phyloP scores from a whole-genome alignment of 2,797 vertebrate genomes.

The Neosalanx taihuensis region DNA sequence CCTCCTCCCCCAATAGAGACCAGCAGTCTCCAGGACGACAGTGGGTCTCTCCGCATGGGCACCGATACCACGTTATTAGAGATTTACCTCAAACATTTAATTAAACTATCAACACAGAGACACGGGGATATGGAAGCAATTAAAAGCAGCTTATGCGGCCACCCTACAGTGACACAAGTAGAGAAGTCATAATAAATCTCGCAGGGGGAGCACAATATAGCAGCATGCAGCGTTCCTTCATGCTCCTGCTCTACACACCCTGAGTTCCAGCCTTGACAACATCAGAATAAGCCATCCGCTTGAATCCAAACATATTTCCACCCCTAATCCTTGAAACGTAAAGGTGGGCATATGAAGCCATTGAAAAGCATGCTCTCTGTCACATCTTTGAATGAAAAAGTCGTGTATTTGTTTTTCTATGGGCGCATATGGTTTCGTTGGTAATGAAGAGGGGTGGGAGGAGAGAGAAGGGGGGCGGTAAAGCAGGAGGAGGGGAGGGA shows the following conservation, averaged over 20 bases:
- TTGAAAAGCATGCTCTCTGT: no score
- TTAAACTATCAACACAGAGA: neutral
- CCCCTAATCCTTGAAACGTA: no score
- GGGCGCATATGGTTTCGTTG: no score
- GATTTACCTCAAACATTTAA: neutral
- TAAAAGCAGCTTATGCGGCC: neutral
- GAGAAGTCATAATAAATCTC: constrained; percentile 2
- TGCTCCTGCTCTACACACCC: no score
- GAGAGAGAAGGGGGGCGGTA: neutral
- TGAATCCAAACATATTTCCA: no score
- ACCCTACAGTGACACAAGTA: constrained; percentile 11
- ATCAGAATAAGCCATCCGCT: no score
- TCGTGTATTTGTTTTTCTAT: no score
- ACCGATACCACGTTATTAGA: neutral
- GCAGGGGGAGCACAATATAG: neutral
- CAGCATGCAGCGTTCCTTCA: neutral
- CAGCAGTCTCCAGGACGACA: neutral
- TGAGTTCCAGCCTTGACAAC: no score
- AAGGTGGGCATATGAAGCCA: no score
- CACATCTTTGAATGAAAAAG: no score
- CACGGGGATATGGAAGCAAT: neutral
- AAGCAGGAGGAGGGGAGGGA: neutral
- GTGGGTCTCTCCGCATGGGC: neutral
- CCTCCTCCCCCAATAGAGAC: neutral
- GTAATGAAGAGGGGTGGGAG: no score